Conservation (phyloP, 1,140 invertebrate species). For the Achatina immaculata region DNA sequence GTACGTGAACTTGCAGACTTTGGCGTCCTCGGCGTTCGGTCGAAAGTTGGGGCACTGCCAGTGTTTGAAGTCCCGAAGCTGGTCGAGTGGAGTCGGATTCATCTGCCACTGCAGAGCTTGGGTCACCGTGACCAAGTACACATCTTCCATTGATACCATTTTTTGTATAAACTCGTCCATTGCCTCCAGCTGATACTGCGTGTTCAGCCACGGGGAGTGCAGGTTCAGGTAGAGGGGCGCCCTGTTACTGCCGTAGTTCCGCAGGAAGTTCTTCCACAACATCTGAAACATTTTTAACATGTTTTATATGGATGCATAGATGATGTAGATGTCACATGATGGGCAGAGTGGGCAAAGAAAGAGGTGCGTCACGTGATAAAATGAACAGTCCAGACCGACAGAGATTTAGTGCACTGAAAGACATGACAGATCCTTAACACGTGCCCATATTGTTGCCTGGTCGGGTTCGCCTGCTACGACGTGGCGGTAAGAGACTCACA, state of each 20-base stretch:
- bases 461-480: too few species aligned
- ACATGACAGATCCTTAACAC: too few species aligned
- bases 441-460: too few species aligned
- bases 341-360: too few species aligned
- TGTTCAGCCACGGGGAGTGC: constrained; percentile 56
- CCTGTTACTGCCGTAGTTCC: constrained; percentile 52
- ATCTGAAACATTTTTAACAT: constrained; percentile 47
- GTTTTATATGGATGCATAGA: not conserved
- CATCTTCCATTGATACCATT: constrained; percentile 52
- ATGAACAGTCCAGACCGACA: too few species aligned
- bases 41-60: constrained; percentile 51
- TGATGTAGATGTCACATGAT: not conserved
- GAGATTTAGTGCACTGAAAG: too few species aligned
- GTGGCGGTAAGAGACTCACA: too few species aligned
- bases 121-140: constrained; percentile 52
- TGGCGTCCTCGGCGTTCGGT: constrained; percentile 44
- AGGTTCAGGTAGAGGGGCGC: constrained; percentile 61
- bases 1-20: constrained; percentile 44
- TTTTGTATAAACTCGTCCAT: constrained; percentile 51
- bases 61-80: constrained; percentile 48
- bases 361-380: too few species aligned
- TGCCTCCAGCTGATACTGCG: constrained; percentile 51
- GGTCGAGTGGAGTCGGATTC: constrained; percentile 48
- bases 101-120: constrained; percentile 57
- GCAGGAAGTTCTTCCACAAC: constrained; percentile 53